Conservation (phyloP, 2,113 vertebrate species). For the Neolamprologus ventralis region DNA sequence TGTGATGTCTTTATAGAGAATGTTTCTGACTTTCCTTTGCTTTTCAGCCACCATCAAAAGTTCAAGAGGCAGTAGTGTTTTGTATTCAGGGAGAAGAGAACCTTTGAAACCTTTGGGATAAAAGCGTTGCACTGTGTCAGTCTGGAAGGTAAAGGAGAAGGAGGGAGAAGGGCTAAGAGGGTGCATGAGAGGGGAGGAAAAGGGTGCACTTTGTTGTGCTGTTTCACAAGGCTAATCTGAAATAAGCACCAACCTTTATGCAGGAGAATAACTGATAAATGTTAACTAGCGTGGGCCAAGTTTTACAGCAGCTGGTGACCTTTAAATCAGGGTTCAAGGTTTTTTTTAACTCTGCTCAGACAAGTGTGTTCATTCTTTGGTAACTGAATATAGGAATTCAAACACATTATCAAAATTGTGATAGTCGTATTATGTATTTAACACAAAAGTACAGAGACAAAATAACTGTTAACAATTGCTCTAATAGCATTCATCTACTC, state of each 20-base stretch:
- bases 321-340: not conserved
- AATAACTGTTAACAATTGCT: conserved; percentile 3
- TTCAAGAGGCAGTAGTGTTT: conserved; percentile 72
- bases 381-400: not conserved
- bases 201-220: conserved; percentile 57
- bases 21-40: conserved; percentile 66
- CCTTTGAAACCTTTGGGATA: conserved; percentile 74
- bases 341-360: not conserved
- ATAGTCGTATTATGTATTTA: not conserved
- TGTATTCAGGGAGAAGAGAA: conserved; percentile 72
- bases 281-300: conserved; percentile 10
- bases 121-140: conserved; percentile 68
- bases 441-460: not conserved
- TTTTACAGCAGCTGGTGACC: not conserved
- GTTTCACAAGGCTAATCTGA: conserved; percentile 49
- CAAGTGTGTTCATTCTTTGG: not conserved
- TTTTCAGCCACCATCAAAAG: conserved; percentile 75
- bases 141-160: conserved; percentile 62
- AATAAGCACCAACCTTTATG: conserved; percentile 14
- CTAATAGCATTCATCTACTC: not conserved
- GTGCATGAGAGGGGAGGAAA: conserved; percentile 44
- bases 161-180: conserved; percentile 54
- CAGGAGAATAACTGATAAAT: conserved; percentile 37
- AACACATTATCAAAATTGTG: not conserved
- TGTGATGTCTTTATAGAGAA: conserved; percentile 74